phyloP scores from a whole-genome alignment of 1,140 invertebrate genomes.

The Heliconius congener region DNA sequence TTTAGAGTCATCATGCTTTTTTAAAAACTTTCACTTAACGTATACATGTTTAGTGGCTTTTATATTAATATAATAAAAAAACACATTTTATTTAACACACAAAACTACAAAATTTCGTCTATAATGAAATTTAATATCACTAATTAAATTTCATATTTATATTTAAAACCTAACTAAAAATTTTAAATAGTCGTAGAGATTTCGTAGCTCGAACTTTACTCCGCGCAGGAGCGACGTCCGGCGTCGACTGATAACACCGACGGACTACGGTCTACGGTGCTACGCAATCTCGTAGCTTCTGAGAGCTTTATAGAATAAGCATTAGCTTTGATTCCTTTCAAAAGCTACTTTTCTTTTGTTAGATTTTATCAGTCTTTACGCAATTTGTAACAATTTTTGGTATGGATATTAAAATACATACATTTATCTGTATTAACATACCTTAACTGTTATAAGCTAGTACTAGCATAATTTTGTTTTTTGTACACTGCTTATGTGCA shows the following conservation, averaged over 20 bases:
- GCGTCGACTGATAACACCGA: constrained; percentile 11
- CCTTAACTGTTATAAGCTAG: too few relatives aligned
- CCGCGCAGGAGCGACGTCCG: constrained; percentile 8
- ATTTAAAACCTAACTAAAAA: background rate
- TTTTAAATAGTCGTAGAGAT: background rate
- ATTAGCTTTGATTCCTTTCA: background rate
- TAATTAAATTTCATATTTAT: background rate
- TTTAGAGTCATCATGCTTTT: background rate
- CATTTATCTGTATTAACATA: too few relatives aligned
- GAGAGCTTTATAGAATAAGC: background rate
- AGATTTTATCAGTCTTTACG: too few relatives aligned
- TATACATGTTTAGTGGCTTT: too few relatives aligned
- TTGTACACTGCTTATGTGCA: too few relatives aligned
- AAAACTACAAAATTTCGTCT: background rate
- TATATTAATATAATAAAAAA: background rate
- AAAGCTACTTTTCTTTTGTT: too few relatives aligned
- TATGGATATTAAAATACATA: too few relatives aligned
- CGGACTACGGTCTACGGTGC: constrained; percentile 15
- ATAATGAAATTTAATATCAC: too few relatives aligned
- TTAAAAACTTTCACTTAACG: too few relatives aligned
- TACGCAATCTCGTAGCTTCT: constrained; percentile 7
- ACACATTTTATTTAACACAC: background rate
- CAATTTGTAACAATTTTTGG: too few relatives aligned
- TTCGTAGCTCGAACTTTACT: constrained; percentile 8
- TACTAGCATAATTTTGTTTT: too few relatives aligned